A percentile compares a stretch with the other conserved stretches of the same genome.
Conservation (phyloP, 2,113 vertebrate species). For the Muntiacus muntjak region DNA sequence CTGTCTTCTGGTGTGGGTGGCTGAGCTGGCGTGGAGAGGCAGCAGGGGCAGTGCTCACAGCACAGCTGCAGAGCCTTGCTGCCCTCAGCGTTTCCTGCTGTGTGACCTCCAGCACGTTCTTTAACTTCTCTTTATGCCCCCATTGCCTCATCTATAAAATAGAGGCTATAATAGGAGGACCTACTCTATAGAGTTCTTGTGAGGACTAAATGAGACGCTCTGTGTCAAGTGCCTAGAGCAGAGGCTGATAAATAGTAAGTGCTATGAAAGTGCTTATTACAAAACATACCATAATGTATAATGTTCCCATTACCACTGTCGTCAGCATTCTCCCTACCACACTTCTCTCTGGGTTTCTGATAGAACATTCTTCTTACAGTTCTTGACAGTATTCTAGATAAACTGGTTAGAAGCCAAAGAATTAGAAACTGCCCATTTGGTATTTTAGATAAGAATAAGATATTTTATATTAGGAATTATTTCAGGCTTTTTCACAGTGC, state of each 20-base stretch:
- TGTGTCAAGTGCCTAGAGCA: neutral
- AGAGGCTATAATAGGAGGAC: neutral
- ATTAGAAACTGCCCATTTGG: neutral
- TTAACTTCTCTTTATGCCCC: neutral
- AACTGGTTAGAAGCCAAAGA: neutral
- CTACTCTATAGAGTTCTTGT: neutral
- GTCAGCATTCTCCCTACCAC: neutral
- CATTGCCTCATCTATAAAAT: neutral
- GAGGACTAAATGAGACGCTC: neutral
- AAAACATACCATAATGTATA: fast-evolving
- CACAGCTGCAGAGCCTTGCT: neutral
- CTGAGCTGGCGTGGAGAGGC: neutral
- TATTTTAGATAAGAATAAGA: neutral
- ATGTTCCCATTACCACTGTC: fast-evolving
- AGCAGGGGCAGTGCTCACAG: fast-evolving
- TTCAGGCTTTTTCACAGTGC: neutral
- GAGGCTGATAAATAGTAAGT: neutral
- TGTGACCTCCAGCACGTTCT: neutral
- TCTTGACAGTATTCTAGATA: neutral
- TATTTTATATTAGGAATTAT: neutral
- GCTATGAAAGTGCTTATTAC: fast-evolving
- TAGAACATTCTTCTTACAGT: neutral
- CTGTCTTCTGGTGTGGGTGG: neutral
- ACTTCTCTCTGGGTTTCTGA: neutral
- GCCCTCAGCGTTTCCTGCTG: neutral